Conservation (phyloP, 1,140 invertebrate genomes). For the Heterodera carotae region DNA sequence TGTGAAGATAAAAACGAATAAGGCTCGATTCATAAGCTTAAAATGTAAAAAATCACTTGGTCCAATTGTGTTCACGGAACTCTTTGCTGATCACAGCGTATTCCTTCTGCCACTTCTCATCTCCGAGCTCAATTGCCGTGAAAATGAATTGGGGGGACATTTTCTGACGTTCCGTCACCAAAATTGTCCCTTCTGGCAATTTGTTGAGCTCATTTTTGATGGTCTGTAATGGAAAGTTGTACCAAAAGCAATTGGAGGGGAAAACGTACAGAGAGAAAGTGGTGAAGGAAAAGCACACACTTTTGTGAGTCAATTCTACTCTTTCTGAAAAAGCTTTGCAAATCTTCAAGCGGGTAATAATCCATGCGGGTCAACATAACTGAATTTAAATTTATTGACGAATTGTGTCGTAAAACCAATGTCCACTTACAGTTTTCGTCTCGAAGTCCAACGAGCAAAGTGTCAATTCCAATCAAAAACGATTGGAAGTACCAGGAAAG, state of each 20-base stretch:
- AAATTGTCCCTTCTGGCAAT: not conserved
- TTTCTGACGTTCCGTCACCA: not conserved
- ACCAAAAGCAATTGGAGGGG: not conserved
- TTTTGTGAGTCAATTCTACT: not conserved
- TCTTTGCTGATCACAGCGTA: not conserved
- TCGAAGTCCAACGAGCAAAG: not conserved
- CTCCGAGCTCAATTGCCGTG: not conserved
- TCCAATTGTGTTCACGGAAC: not conserved
- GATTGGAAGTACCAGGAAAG: not conserved
- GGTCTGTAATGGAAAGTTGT: not conserved
- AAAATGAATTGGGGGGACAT: not conserved
- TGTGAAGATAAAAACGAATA: too few species aligned
- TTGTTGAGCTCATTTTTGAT: not conserved
- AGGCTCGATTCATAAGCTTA: too few species aligned
- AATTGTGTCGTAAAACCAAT: too few species aligned
- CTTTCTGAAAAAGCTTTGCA: not conserved
- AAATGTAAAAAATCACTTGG: not conserved
- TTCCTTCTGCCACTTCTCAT: not conserved
- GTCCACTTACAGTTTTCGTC: not conserved
- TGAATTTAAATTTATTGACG: not conserved
- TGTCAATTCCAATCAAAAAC: not conserved
- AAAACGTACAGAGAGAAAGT: not conserved
- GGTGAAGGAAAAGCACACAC: not conserved
- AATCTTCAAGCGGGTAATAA: not conserved
- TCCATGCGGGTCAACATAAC: not conserved